Evolutionary conservation across 2,113 vertebrate genomes (phyloP).

Genomic region (Cyprinodon tularosa): DNA sequence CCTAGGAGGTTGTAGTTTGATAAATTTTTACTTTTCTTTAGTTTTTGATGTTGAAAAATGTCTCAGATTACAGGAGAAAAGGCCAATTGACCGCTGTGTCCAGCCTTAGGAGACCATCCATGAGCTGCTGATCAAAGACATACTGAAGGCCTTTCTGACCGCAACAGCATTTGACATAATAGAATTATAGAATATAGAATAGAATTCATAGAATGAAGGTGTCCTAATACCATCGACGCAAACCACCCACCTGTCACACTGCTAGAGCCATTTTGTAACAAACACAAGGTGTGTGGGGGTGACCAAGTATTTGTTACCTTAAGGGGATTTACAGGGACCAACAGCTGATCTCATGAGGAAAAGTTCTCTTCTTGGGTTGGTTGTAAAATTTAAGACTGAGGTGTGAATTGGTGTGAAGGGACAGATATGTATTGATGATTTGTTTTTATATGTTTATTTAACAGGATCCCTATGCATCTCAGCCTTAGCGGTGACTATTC

Average conservation of each 20-base stretch:
- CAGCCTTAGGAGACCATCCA: not conserved
- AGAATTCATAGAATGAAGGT: not conserved
- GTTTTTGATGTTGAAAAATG: constrained; percentile 5
- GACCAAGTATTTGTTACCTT: too few relatives aligned
- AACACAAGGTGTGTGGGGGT: not conserved
- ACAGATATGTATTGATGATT: too few relatives aligned
- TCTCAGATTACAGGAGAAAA: constrained; percentile 6
- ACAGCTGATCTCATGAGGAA: too few relatives aligned
- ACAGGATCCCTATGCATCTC: too few relatives aligned
- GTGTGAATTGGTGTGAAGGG: too few relatives aligned
- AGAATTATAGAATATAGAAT: too few relatives aligned
- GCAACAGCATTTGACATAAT: constrained; percentile 26
- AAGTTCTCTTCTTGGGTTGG: too few relatives aligned
- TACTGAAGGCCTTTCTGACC: not conserved
- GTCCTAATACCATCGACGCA: not conserved
- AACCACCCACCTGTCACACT: not conserved
- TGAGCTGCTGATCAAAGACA: not conserved
- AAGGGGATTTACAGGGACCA: too few relatives aligned
- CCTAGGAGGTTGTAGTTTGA: not conserved
- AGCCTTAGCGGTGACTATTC: too few relatives aligned
- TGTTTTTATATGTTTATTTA: too few relatives aligned
- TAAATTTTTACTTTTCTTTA: not conserved
- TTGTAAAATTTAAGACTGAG: too few relatives aligned
- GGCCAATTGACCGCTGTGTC: constrained; percentile 9
- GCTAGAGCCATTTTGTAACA: not conserved